Evolutionary conservation across 2,888 invertebrate species (phyloP).

Genomic region (Athripsodes cinereus): DNA sequence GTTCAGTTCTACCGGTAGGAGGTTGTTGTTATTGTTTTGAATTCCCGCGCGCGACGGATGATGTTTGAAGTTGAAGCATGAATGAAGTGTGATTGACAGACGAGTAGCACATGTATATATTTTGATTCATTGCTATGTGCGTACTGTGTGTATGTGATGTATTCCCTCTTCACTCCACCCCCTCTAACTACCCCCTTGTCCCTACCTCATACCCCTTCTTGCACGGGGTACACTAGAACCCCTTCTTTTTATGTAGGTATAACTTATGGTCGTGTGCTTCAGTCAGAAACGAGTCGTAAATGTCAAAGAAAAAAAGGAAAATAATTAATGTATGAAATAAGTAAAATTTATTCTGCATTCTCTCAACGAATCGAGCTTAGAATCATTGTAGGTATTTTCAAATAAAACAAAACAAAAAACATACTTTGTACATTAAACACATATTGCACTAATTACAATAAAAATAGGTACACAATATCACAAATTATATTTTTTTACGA

Average conservation of each 20-base stretch:
- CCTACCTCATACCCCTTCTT: no score
- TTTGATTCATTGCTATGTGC: not conserved
- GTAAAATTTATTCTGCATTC: no score
- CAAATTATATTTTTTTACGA: no score
- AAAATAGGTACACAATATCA: no score
- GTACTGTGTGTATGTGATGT: constrained; percentile 1
- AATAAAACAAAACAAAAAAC: no score
- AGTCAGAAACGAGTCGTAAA: constrained; percentile 22
- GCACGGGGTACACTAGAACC: not conserved
- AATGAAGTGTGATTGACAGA: not conserved
- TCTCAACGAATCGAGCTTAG: no score
- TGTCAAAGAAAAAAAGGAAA: constrained; percentile 20
- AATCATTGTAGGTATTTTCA: no score
- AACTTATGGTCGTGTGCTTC: constrained; percentile 7
- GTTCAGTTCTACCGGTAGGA: no score
- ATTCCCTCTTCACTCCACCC: constrained; percentile 15
- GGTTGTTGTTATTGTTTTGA: not conserved
- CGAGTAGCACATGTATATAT: not conserved
- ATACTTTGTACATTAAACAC: no score
- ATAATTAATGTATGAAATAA: no score
- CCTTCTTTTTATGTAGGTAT: not conserved
- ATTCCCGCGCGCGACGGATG: not conserved
- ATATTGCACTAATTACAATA: no score
- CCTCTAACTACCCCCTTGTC: not conserved
- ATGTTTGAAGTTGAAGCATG: not conserved